These are phyloP conservation scores for Saguinus midas DNA, from an alignment of 2,113 vertebrate species.

Conservation along the genomic window DNA sequence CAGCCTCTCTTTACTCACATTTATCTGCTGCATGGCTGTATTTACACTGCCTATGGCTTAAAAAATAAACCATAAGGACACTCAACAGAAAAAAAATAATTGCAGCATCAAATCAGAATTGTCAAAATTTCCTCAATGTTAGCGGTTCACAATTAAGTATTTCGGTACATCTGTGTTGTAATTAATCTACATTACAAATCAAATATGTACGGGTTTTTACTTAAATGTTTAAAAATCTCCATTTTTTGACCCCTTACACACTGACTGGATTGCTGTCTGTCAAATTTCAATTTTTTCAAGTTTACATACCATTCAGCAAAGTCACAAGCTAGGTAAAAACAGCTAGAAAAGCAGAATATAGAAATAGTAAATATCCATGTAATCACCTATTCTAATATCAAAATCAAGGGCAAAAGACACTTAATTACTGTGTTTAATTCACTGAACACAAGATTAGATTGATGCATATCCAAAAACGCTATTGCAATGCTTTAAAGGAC, in stretches of 20 bases:
- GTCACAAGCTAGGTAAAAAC: conserved; percentile 85
- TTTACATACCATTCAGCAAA: conserved; percentile 82
- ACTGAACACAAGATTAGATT: conserved; percentile 83
- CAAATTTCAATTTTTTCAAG: conserved; percentile 85
- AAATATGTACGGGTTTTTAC: conserved; percentile 51
- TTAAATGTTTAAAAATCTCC: conserved; percentile 60
- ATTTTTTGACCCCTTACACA: conserved; percentile 63
- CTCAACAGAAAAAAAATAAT: conserved; percentile 82
- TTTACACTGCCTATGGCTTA: conserved; percentile 77
- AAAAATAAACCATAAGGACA: conserved; percentile 77
- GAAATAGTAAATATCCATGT: conserved; percentile 82
- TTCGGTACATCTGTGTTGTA: conserved; percentile 60
- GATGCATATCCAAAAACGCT: conserved; percentile 86
- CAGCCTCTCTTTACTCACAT: conserved; percentile 76
- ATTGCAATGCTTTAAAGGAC: conserved; percentile 84
- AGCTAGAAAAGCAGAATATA: conserved; percentile 85
- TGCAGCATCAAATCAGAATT: conserved; percentile 71
- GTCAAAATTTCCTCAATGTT: conserved; percentile 70
- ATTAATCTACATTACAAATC: conserved; percentile 67
- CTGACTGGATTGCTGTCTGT: conserved; percentile 53
- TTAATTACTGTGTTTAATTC: conserved; percentile 84
- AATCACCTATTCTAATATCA: conserved; percentile 83
- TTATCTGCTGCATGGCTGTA: conserved; percentile 79
- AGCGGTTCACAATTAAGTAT: conserved; percentile 63
- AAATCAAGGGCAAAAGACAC: conserved; percentile 82